Conservation (phyloP, 2,888 invertebrate genomes). For the Melipona bicolor region DNA sequence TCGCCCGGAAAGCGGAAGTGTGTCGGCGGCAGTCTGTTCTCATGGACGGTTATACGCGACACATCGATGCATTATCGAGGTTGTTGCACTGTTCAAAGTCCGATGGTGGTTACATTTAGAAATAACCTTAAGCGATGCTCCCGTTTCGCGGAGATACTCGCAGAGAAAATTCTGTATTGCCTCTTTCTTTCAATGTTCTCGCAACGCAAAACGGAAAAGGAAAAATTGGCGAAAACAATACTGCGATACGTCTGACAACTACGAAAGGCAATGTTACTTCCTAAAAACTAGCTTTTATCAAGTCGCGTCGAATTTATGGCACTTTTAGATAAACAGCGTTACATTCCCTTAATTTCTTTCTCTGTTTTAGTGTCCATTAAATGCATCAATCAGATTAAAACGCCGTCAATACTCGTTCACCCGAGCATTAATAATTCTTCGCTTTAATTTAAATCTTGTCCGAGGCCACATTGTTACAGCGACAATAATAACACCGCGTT, state of each 20-base stretch:
- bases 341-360: background rate
- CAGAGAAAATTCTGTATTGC: too few relatives aligned
- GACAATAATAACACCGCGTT: background rate
- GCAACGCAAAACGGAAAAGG: too few relatives aligned
- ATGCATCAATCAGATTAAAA: background rate
- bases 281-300: too few relatives aligned
- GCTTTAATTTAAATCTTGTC: slow-evolving; percentile 3
- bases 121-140: slow-evolving; percentile 2
- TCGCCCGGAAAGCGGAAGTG: slow-evolving; percentile 61
- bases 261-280: too few relatives aligned
- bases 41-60: slow-evolving; percentile 32
- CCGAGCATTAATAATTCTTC: slow-evolving; percentile 5
- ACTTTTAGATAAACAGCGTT: background rate
- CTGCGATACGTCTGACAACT: too few relatives aligned
- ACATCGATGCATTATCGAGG: slow-evolving; percentile 48
- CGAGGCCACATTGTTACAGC: slow-evolving; percentile 5
- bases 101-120: slow-evolving; percentile 8
- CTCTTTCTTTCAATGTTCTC: too few relatives aligned
- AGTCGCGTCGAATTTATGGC: too few relatives aligned
- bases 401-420: background rate
- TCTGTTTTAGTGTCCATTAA: background rate
- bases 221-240: too few relatives aligned
- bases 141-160: background rate
- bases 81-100: slow-evolving; percentile 51
- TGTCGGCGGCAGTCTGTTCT: slow-evolving; percentile 38